A percentile compares a stretch with the other conserved stretches of the same genome.
Evolutionary conservation across 1,140 invertebrate genomes (phyloP).

Genomic region (Habropoda laboriosa): DNA sequence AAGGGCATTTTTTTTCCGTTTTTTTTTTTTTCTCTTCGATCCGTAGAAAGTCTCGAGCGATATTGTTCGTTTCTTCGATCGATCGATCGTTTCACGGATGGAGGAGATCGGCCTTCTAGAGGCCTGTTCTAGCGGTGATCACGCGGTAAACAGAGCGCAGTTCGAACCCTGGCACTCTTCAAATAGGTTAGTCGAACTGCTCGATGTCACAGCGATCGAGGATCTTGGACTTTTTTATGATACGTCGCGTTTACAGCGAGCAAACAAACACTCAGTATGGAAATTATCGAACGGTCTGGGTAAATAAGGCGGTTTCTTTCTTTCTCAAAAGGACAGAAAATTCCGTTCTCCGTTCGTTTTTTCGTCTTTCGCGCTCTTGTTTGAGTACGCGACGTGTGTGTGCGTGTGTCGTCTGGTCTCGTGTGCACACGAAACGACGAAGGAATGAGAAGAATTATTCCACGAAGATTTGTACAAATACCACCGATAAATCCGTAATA

Average conservation of each 20-base stretch:
- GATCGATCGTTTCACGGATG: too few species aligned
- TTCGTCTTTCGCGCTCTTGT: too few species aligned
- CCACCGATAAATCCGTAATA: slow-evolving; percentile 3
- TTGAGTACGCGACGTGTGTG: too few species aligned
- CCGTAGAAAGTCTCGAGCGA: neutral
- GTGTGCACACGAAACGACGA: neutral
- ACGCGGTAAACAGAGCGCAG: neutral
- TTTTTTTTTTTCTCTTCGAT: neutral
- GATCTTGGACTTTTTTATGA: neutral
- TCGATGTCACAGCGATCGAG: neutral
- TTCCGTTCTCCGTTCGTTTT: neutral
- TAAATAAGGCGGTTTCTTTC: too few species aligned
- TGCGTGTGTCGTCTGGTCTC: too few species aligned
- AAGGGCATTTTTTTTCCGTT: neutral
- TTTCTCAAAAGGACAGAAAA: neutral
- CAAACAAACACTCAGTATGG: neutral
- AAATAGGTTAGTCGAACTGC: neutral
- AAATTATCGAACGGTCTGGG: too few species aligned
- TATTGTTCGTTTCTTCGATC: neutral
- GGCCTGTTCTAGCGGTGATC: too few species aligned
- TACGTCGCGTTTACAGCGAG: neutral
- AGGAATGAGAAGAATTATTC: neutral
- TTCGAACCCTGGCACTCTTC: neutral
- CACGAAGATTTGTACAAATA: slow-evolving; percentile 36
- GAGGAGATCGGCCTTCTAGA: too few species aligned